Percentiles rank a stretch among this genome's conserved stretches.
These are phyloP conservation scores for Lithophane ornitopus DNA, from an alignment of 2,888 invertebrate species.

Conservation along the genomic window DNA sequence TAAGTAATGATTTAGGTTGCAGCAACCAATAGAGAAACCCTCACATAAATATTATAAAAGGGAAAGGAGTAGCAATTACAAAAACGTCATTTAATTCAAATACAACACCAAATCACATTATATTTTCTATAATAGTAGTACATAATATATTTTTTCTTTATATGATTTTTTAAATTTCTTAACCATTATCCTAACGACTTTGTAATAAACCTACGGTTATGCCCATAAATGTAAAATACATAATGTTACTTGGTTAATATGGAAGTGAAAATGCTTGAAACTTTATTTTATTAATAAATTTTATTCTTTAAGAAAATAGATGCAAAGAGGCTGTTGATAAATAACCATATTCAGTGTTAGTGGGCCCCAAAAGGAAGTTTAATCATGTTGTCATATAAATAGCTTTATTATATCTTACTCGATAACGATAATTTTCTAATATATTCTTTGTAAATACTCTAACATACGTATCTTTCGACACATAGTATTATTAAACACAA, in stretches of 20 bases:
- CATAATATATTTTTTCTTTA: constrained; percentile 85
- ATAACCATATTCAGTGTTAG: constrained; percentile 72
- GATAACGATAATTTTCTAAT: constrained; percentile 80
- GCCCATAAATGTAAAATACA: constrained; percentile 67
- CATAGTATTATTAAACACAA: constrained; percentile 64
- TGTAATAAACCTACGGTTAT: constrained; percentile 75
- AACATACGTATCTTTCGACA: constrained; percentile 70
- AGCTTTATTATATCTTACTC: constrained; percentile 77
- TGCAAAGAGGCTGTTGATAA: constrained; percentile 75
- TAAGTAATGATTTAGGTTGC: background rate
- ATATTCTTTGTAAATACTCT: constrained; percentile 78
- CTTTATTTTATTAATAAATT: constrained; percentile 78
- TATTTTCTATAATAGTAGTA: constrained; percentile 89
- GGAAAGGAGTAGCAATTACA: constrained; percentile 88
- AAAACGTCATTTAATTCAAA: constrained; percentile 90
- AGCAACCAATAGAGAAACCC: constrained; percentile 5
- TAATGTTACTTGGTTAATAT: constrained; percentile 71
- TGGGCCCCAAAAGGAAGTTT: constrained; percentile 83
- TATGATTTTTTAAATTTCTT: constrained; percentile 81
- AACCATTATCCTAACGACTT: constrained; percentile 78
- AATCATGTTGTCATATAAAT: constrained; percentile 73
- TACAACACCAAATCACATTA: constrained; percentile 91
- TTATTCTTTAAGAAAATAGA: constrained; percentile 83
- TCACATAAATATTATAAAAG: constrained; percentile 69
- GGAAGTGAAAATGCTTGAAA: constrained; percentile 77